Evolutionary conservation across 2,797 vertebrate species (phyloP).

Genomic region (Coluber constrictor): DNA sequence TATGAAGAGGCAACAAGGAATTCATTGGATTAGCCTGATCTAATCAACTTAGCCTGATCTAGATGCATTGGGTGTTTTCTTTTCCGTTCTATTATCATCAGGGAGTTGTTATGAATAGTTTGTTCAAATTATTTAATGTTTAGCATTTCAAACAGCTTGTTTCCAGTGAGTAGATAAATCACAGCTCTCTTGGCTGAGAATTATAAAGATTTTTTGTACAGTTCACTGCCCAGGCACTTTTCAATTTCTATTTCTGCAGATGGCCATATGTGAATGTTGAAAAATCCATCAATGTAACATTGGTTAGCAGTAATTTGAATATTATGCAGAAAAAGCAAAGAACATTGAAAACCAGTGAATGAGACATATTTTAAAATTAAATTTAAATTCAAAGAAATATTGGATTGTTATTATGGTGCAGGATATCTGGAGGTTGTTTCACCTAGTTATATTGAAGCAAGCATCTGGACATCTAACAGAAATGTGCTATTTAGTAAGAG

Average conservation of each 20-base stretch:
- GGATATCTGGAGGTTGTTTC: not conserved
- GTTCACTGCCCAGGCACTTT: not conserved
- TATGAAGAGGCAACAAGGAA: not conserved
- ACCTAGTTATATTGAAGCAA: not conserved
- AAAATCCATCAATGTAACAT: not conserved
- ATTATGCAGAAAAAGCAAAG: not conserved
- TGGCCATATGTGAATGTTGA: not conserved
- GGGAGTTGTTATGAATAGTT: not conserved
- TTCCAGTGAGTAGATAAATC: not conserved
- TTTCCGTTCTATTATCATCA: not conserved
- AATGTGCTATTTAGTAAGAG: not conserved
- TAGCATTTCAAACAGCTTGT: not conserved
- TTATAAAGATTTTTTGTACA: not conserved
- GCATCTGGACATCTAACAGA: not conserved
- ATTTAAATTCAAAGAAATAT: not conserved
- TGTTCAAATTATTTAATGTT: not conserved
- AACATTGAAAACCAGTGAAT: not conserved
- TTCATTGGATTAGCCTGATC: not conserved
- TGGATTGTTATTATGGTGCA: not conserved
- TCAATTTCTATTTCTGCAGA: not conserved
- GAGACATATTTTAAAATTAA: constrained; percentile 5
- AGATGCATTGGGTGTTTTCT: not conserved
- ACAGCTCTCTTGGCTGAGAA: not conserved
- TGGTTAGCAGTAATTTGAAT: not conserved
- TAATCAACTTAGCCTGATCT: not conserved